Conservation (phyloP, 2,797 vertebrate species). For the Amblyraja radiata region DNA sequence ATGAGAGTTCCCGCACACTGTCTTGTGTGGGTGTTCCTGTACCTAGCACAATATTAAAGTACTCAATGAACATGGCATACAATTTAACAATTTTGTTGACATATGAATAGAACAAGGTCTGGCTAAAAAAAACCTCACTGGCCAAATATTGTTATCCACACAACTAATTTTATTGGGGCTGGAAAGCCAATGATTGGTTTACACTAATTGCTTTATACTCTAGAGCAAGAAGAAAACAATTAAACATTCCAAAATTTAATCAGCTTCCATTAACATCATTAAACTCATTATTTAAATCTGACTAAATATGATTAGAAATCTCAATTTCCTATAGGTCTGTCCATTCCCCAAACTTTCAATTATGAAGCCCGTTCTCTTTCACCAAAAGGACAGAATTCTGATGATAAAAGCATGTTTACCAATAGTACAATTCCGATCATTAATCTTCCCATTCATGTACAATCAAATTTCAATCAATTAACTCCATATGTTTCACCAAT, state of each 20-base stretch:
- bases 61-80: background rate
- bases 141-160: background rate
- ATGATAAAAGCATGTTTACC: no score
- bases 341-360: no score
- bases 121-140: background rate
- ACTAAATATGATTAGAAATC: background rate
- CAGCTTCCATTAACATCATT: background rate
- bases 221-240: background rate
- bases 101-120: background rate
- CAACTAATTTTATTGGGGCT: background rate
- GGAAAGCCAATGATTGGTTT: background rate
- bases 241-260: background rate
- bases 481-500: no score
- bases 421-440: no score
- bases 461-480: no score
- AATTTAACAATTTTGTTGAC: background rate
- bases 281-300: background rate
- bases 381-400: no score
- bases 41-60: background rate
- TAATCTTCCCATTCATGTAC: no score
- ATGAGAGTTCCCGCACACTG: background rate
- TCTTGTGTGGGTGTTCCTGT: background rate
- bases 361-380: no score
- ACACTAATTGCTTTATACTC: no score
- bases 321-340: background rate